phyloP scores from a whole-genome alignment of 2,797 vertebrate genomes.

The Phataginus tricuspis region DNA sequence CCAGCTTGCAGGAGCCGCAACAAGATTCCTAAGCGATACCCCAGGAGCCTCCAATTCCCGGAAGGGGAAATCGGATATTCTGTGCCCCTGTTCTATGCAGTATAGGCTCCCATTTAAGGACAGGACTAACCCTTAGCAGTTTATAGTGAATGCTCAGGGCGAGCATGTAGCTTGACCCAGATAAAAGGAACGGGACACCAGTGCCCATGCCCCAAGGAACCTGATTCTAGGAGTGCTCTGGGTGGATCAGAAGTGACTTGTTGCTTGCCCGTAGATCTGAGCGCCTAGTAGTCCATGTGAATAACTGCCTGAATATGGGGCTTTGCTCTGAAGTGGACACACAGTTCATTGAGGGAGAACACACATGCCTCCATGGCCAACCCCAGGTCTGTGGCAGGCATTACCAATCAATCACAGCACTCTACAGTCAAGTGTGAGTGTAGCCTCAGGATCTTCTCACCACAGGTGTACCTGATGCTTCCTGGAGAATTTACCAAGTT shows the following conservation, averaged over 20 bases:
- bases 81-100: background rate
- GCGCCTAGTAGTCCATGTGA: background rate
- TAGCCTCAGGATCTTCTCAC: background rate
- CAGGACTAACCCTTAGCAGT: background rate
- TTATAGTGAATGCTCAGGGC: background rate
- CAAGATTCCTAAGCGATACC: background rate
- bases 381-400: background rate
- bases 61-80: background rate
- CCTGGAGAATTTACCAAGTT: background rate
- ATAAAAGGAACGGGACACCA: background rate
- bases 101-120: background rate
- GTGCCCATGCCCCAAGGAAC: background rate
- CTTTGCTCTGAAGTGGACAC: background rate
- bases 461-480: background rate
- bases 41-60: too few species aligned
- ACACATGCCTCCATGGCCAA: fast-evolving
- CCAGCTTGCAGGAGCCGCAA: background rate
- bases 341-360: background rate
- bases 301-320: background rate
- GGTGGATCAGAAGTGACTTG: too few species aligned
- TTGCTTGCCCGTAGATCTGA: background rate
- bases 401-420: background rate
- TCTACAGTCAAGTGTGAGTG: fast-evolving
- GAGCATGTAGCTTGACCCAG: background rate
- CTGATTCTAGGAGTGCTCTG: background rate